Percentiles rank a stretch among this genome's conserved stretches.
phyloP scores from a whole-genome alignment of 1,140 invertebrate genomes.

The Mya arenaria region DNA sequence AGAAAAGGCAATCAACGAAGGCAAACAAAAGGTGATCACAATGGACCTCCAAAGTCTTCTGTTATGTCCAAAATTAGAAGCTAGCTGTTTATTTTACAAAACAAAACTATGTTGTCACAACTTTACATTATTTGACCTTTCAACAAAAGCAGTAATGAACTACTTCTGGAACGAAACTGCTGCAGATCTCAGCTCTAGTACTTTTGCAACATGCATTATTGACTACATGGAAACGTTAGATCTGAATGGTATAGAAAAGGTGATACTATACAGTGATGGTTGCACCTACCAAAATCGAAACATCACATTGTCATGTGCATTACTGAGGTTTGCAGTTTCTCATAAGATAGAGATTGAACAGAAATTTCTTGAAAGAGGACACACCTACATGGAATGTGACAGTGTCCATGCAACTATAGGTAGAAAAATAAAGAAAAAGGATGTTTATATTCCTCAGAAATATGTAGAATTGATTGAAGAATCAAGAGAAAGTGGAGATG shows the following conservation, averaged over 20 bases:
- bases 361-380: conserved; percentile 57
- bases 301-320: conserved; percentile 12
- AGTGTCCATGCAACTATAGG: conserved; percentile 52
- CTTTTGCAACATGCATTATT: conserved; percentile 25
- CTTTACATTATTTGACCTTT: conserved; percentile 9
- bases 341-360: conserved; percentile 48
- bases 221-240: conserved; percentile 18
- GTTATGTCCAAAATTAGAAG: conserved; percentile 33
- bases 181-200: conserved; percentile 1
- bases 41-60: conserved; percentile 38
- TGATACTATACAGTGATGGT: conserved; percentile 30
- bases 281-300: conserved; percentile 37
- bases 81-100: conserved; percentile 29
- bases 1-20: neutral
- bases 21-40: conserved; percentile 10
- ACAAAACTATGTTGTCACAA: conserved; percentile 44
- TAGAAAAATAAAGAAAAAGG: conserved; percentile 36
- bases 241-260: neutral
- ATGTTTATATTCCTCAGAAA: conserved; percentile 40
- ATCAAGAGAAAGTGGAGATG: neutral
- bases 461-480: conserved; percentile 24
- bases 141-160: neutral
- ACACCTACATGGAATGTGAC: conserved; percentile 59
- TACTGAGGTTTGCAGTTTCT: conserved; percentile 14
- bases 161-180: conserved; percentile 42